phyloP scores from a whole-genome alignment of 2,888 invertebrate species.

The Chironomus riparius region DNA sequence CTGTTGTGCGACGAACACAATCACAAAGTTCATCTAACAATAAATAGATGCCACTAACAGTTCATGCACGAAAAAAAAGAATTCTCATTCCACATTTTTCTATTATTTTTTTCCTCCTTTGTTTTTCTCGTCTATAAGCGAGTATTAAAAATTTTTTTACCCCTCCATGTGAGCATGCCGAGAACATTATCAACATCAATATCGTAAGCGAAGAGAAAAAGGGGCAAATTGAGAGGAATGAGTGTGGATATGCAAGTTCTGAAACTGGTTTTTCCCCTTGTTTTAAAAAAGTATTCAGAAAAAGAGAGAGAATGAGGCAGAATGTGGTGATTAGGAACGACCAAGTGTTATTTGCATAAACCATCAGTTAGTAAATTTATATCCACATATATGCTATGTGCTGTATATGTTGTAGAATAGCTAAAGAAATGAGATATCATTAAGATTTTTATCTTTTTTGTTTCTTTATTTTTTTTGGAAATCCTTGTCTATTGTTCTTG shows the following conservation, averaged over 20 bases:
- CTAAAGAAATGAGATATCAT: not conserved
- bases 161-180: not conserved
- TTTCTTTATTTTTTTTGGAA: too few species aligned
- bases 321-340: not conserved
- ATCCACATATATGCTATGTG: not conserved
- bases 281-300: not conserved
- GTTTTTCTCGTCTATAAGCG: not conserved
- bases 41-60: not conserved
- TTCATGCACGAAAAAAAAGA: not conserved
- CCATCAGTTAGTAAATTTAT: not conserved
- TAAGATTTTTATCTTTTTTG: not conserved
- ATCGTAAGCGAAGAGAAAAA: not conserved
- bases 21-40: not conserved
- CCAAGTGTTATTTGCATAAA: not conserved
- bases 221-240: not conserved
- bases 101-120: not conserved
- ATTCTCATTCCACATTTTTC: not conserved
- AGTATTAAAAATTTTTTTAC: not conserved
- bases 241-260: too few species aligned
- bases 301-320: not conserved
- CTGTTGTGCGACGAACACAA: not conserved
- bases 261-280: not conserved
- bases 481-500: too few species aligned
- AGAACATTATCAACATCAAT: too few species aligned
- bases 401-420: not conserved